Evolutionary conservation across 92 coral and sea anemone genomes (phyloP), one percentile per base, ranked within the genome.

Genomic region (Heteractis magnifica): DNA sequence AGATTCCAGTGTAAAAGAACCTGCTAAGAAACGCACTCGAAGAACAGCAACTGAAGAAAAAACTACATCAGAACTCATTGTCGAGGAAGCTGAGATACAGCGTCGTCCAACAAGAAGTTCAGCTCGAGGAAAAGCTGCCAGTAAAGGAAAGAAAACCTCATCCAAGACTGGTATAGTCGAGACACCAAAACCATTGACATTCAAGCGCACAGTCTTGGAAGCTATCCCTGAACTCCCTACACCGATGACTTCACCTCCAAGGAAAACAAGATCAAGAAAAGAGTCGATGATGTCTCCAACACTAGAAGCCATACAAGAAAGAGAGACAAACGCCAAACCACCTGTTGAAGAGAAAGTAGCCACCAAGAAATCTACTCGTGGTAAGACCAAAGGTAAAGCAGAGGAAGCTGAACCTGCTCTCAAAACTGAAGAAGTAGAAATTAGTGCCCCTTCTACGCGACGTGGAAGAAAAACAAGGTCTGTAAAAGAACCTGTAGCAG

Each of bases 191-290:
- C 94, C 96, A 71, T 12, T 91, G 52, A 78, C 70, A 18, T 94
- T 92, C 85, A 84, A 88, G 74, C 91, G 91, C 77, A 94, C 98
- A 19, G 88, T 79, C 23, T 90, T 95, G 49, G 98, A 95, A 19
- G 85, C 98, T 3, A 95, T 95, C 79, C 81, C 81, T 51, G 98
- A 95, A 79, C 77, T 94, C 14, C 89, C 86, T 9, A 92, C 98
- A 13, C 98, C 98, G 19, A 72, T 83, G 58, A 81, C 85, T 50
- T 83, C 90, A 18, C 86, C 87, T n/a, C 79, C 75, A 52, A 76
- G 78, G n/a, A 59, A 59, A 44, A 23, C 92, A 2, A 85, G 86
- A 51, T 52, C 65, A 51, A 80, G 72, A 44, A 80, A 52, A 52
- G 80, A 56, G 18, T 85, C 87, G 4, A 10, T 84, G n/a, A 84